Evolutionary conservation across 2,113 vertebrate genomes (phyloP).

Genomic region (Gambusia affinis): DNA sequence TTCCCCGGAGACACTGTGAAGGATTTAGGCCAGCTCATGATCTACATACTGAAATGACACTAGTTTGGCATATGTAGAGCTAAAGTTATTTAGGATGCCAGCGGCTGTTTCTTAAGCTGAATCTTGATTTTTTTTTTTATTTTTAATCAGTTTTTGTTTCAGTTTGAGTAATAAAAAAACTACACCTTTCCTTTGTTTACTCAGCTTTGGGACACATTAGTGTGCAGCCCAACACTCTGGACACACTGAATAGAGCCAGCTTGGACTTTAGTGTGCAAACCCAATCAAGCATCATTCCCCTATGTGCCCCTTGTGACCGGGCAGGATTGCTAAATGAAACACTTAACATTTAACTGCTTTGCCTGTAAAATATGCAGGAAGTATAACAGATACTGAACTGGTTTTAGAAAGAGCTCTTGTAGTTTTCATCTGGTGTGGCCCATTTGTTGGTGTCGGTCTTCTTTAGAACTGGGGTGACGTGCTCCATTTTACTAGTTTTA

Average conservation of each 20-base stretch:
- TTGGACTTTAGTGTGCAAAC: conserved; percentile 58
- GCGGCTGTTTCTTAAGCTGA: neutral
- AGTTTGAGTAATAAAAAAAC: neutral
- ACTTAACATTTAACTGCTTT: too few relatives aligned
- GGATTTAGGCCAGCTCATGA: conserved; percentile 67
- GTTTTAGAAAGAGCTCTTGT: too few relatives aligned
- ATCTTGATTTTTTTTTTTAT: neutral
- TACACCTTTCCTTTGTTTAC: conserved; percentile 48
- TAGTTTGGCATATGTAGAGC: conserved; percentile 22
- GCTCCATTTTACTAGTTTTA: too few relatives aligned
- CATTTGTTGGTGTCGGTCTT: too few relatives aligned
- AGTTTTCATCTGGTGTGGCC: too few relatives aligned
- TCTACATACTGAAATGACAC: conserved; percentile 49
- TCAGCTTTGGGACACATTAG: conserved; percentile 39
- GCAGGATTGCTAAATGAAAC: too few relatives aligned
- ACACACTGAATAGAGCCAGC: conserved; percentile 54
- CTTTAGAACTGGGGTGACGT: too few relatives aligned
- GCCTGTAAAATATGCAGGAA: too few relatives aligned
- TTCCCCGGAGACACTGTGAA: conserved; percentile 40
- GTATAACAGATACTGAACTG: too few relatives aligned
- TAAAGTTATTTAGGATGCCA: conserved; percentile 28
- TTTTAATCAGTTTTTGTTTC: neutral
- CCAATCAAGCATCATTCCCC: conserved; percentile 53
- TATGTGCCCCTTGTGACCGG: conserved; percentile 29
- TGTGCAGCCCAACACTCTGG: conserved; percentile 62